Conservation (phyloP, 2,797 vertebrate genomes). For the Neomorphus geoffroyi region DNA sequence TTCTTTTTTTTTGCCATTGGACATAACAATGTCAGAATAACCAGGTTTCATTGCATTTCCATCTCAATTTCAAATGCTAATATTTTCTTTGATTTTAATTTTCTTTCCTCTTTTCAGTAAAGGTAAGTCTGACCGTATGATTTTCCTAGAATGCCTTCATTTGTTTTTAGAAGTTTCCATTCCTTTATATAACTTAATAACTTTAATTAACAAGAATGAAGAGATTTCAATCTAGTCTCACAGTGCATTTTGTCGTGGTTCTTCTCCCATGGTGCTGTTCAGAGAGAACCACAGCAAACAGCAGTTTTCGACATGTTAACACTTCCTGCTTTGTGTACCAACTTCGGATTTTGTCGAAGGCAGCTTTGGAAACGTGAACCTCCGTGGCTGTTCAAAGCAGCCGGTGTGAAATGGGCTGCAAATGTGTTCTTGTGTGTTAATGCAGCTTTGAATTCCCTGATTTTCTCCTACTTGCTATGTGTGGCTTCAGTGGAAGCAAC, state of each 20-base stretch:
- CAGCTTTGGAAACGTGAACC: not conserved
- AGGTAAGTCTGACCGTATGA: not conserved
- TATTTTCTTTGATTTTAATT: not conserved
- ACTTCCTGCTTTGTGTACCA: not conserved
- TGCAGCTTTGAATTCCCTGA: not conserved
- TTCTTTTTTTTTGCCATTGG: not conserved
- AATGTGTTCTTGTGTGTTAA: not conserved
- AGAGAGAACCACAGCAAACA: not conserved
- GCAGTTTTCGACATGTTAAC: not conserved
- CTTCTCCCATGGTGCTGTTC: not conserved
- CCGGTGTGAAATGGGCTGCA: not conserved
- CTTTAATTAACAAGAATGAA: not conserved
- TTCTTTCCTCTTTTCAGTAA: not conserved
- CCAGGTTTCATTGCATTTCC: not conserved
- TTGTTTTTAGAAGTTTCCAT: not conserved
- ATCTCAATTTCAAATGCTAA: not conserved
- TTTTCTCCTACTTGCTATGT: not conserved
- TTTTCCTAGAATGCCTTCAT: not conserved
- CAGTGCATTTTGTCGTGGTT: not conserved
- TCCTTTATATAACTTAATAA: not conserved
- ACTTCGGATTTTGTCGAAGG: not conserved
- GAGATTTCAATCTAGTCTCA: not conserved
- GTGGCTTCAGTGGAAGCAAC: not conserved
- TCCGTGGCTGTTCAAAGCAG: not conserved
- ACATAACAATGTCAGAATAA: not conserved